Base-by-base conservation (phyloP, 2,888 invertebrate species). In the Acleris cristana region DNA sequence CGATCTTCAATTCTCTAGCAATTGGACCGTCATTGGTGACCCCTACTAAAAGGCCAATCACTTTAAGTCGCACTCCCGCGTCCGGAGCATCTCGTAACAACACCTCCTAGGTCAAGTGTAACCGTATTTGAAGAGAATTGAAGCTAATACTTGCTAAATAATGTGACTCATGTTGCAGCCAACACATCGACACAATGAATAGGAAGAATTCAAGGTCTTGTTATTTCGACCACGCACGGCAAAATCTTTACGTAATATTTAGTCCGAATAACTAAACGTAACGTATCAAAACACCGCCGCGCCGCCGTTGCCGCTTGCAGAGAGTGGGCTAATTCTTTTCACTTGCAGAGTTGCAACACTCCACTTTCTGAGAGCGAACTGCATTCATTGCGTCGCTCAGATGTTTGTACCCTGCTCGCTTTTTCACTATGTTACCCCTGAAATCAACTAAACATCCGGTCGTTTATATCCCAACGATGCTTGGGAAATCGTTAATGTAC, bases 171-270 rank as follows among this genome's bases (percentile, higher is more conserved):
- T 51, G 56, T 49, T 67, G 63, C 62, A 62, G 40, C 49, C 6
- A 65, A 64, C 54, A 65, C 59, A 58, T 71, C 65, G 65, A 63
- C 69, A 69, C 64, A 69, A 65, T 65, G 69, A 68, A 59, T 52
- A 51, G 30, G 58, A 58, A 65, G 66, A 69, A 73, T 71, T 74
- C 73, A 74, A 73, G 73, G 74, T 67, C 65, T 61, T 58, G 61
- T 69, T 68, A 68, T 71, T 70, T 54, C 52, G 59, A 58, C 60
- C 58, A 45, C 69, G 72, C 60, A 18, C 71, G 71, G 69, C 70
- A 71, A 69, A 72, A 67, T 54, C 34, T 73, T 76, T 73, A 69
- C 72, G 75, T 72, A 72, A 73, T 71, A 61, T 68, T 65, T 61
- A 59, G 64, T 54, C 53, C 58, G 53, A 62, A 58, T 63, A 61